Evolutionary conservation across 2,888 invertebrate genomes (phyloP).

Genomic region (Tipula confusa): DNA sequence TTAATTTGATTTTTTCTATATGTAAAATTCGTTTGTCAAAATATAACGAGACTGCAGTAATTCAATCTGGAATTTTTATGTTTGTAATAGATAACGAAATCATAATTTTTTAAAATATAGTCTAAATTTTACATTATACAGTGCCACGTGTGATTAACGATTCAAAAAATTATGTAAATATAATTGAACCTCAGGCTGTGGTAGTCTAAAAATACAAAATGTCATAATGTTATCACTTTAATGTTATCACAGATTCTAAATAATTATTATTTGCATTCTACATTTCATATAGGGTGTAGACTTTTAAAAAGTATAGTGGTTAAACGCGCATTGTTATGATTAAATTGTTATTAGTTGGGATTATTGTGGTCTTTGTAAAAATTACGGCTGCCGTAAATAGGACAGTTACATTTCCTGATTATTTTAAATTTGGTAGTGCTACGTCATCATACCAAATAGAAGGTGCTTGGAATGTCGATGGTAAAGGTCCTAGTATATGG

Average conservation of each 20-base stretch:
- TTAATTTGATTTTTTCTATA: not conserved
- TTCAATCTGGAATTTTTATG: no score
- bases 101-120: no score
- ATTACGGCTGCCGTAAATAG: not conserved
- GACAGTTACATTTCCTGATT: not conserved
- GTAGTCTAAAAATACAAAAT: no score
- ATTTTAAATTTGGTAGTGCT: not conserved
- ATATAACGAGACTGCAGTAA: no score
- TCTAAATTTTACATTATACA: no score
- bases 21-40: no score
- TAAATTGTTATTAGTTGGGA: not conserved
- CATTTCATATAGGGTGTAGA: not conserved
- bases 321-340: not conserved
- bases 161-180: no score
- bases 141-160: no score
- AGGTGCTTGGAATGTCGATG: slow-evolving; percentile 56
- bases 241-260: not conserved
- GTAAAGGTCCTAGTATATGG: slow-evolving; percentile 42
- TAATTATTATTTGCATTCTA: no score
- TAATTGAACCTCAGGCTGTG: no score
- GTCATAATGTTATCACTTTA: no score
- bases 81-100: no score
- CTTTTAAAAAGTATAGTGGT: not conserved
- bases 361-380: not conserved
- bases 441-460: slow-evolving; percentile 52